Percentiles rank a stretch among this genome's conserved stretches.
Conservation (phyloP, 2,113 vertebrate genomes). For the Dasypus novemcinctus region DNA sequence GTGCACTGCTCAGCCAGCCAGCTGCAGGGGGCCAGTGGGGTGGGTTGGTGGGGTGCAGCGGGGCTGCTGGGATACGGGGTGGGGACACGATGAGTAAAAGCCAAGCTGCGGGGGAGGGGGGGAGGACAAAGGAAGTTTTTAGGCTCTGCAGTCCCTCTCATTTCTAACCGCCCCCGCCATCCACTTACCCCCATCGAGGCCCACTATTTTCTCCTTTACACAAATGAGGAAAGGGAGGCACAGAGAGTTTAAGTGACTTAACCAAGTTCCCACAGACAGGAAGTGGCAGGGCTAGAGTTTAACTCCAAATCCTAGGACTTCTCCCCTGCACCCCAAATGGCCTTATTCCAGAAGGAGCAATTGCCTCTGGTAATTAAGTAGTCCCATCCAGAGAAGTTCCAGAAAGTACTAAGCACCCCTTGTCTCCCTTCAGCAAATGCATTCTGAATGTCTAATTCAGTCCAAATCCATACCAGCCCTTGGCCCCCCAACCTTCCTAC, state of each 20-base stretch:
- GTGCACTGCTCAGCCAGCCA: background rate
- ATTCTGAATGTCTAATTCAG: fast-evolving
- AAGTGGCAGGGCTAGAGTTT: background rate
- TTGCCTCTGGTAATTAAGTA: background rate
- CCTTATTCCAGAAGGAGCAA: background rate
- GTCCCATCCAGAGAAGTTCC: background rate
- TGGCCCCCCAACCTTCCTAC: fast-evolving
- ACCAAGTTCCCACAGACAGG: background rate
- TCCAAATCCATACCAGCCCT: background rate
- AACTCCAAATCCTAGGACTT: background rate
- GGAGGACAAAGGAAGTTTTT: background rate
- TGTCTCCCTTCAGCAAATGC: background rate
- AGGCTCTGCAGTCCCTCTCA: background rate
- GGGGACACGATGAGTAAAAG: background rate
- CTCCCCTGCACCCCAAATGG: fast-evolving
- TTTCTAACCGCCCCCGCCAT: background rate
- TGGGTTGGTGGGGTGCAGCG: background rate
- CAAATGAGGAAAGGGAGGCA: background rate
- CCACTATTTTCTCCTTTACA: background rate
- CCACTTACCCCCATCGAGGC: too few species aligned
- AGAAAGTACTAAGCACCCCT: background rate
- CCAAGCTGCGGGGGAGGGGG: too few species aligned
- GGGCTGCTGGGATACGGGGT: too few species aligned
- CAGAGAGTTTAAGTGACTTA: background rate
- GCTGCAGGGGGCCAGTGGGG: background rate